phyloP scores from a whole-genome alignment of 1,140 invertebrate species.

The Sipha flava region DNA sequence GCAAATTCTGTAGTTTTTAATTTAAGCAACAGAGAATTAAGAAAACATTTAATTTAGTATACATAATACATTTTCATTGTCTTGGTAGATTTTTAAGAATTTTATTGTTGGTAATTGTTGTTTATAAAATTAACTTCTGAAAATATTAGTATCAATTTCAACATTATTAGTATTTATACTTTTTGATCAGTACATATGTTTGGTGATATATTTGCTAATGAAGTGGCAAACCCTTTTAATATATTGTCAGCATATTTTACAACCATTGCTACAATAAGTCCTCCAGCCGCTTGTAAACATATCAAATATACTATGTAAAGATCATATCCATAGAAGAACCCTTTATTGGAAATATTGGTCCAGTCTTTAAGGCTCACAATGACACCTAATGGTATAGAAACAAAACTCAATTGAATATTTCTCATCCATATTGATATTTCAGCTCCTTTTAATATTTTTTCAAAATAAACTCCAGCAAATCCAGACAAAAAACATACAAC shows the following conservation, averaged over 20 bases:
- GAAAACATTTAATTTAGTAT: too few relatives aligned
- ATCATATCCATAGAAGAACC: slow-evolving; percentile 76
- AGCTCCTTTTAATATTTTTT: slow-evolving; percentile 96
- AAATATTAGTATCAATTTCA: too few relatives aligned
- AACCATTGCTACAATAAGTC: slow-evolving; percentile 85
- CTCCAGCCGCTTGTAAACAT: slow-evolving; percentile 75
- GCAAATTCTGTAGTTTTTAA: too few relatives aligned
- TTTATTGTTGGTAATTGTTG: too few relatives aligned
- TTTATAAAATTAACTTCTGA: too few relatives aligned
- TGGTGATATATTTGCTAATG: slow-evolving; percentile 53
- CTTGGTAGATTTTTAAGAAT: too few relatives aligned
- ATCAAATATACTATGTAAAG: slow-evolving; percentile 76
- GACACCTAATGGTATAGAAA: slow-evolving; percentile 70
- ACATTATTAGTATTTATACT: too few relatives aligned
- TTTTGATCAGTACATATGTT: neutral
- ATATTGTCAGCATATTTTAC: slow-evolving; percentile 97
- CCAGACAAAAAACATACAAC: slow-evolving; percentile 89
- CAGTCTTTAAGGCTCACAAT: slow-evolving; percentile 61
- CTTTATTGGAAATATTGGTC: slow-evolving; percentile 47
- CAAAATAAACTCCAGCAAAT: slow-evolving; percentile 98
- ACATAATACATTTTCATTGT: too few relatives aligned
- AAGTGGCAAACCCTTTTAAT: slow-evolving; percentile 91
- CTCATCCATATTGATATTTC: slow-evolving; percentile 94
- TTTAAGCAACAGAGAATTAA: too few relatives aligned
- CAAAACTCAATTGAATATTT: slow-evolving; percentile 79